Conservation (phyloP, 2,113 vertebrate species). For the Gobiocypris rarus region DNA sequence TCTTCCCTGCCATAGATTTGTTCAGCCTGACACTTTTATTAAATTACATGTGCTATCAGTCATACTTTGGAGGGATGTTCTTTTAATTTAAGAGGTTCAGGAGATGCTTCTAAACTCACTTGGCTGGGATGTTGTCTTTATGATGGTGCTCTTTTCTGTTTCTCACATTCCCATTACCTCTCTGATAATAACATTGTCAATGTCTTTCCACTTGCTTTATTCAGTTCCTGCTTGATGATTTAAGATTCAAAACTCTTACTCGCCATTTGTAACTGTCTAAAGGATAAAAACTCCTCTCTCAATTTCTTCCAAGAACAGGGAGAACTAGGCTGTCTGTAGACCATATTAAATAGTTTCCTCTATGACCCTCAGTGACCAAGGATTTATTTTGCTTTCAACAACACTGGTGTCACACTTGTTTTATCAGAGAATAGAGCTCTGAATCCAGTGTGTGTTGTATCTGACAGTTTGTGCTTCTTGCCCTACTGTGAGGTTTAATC, state of each 20-base stretch:
- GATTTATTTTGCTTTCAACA: conserved; percentile 34
- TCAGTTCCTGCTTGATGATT: background rate
- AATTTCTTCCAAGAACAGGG: conserved; percentile 1
- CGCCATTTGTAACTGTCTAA: background rate
- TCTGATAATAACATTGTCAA: conserved; percentile 21
- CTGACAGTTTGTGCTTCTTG: conserved; percentile 47
- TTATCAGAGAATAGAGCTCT: conserved; percentile 21
- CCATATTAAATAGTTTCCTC: conserved; percentile 34
- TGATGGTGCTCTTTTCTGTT: background rate
- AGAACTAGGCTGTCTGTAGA: background rate
- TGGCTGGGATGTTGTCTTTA: conserved; percentile 26
- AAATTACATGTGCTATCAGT: conserved; percentile 70
- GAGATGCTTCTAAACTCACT: conserved; percentile 44
- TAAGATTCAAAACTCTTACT: background rate
- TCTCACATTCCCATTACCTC: background rate
- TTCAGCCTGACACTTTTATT: conserved; percentile 75
- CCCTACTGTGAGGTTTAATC: conserved; percentile 47
- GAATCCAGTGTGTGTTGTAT: conserved; percentile 39
- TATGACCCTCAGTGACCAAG: conserved; percentile 27
- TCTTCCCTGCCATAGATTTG: conserved; percentile 69
- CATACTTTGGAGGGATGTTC: conserved; percentile 57
- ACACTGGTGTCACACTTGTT: conserved; percentile 36
- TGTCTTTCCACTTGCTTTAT: background rate
- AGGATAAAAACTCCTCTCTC: conserved; percentile 41
- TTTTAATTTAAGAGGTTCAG: conserved; percentile 62